These are phyloP conservation scores for Sapayoa aenigma DNA, from an alignment of 2,113 vertebrate species.

Conservation along the genomic window DNA sequence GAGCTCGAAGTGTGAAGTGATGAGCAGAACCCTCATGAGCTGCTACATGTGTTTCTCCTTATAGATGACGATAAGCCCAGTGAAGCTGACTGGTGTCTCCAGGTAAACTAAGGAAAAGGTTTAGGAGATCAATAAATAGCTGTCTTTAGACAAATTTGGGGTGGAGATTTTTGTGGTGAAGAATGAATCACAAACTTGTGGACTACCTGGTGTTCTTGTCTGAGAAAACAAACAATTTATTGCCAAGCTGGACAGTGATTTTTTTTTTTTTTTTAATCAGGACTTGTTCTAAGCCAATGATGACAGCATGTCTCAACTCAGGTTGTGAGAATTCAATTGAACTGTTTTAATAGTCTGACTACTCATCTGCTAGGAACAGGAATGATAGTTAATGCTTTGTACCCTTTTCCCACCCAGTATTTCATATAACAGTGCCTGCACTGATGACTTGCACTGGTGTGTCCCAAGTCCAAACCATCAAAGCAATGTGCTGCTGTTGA, in stretches of 20 bases:
- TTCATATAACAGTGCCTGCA: not conserved
- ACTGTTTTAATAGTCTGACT: not conserved
- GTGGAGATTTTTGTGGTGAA: not conserved
- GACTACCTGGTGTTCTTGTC: not conserved
- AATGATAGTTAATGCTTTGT: not conserved
- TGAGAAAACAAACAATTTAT: slow-evolving; percentile 19
- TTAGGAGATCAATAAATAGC: not conserved
- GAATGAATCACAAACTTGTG: slow-evolving; percentile 12
- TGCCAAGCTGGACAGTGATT: not conserved
- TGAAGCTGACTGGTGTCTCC: slow-evolving; percentile 67
- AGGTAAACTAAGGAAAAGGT: slow-evolving; percentile 57
- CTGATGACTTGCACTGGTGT: not conserved
- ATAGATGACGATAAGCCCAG: slow-evolving; percentile 72
- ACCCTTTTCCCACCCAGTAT: rapidly evolving
- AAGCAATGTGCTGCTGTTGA: not conserved
- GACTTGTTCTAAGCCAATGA: not conserved
- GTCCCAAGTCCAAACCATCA: not conserved
- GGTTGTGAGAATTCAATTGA: not conserved
- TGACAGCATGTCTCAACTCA: not conserved
- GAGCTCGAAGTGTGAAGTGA: slow-evolving; percentile 41
- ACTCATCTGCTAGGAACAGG: not conserved
- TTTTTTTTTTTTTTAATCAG: not conserved
- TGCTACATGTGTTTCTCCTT: slow-evolving; percentile 50
- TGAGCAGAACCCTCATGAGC: slow-evolving; percentile 19
- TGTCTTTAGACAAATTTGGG: not conserved